A percentile compares a stretch with the other conserved stretches of the same genome.
These are phyloP conservation scores for Petrolisthes manimaculis DNA, from an alignment of 2,888 invertebrate species.

Conservation along the genomic window DNA sequence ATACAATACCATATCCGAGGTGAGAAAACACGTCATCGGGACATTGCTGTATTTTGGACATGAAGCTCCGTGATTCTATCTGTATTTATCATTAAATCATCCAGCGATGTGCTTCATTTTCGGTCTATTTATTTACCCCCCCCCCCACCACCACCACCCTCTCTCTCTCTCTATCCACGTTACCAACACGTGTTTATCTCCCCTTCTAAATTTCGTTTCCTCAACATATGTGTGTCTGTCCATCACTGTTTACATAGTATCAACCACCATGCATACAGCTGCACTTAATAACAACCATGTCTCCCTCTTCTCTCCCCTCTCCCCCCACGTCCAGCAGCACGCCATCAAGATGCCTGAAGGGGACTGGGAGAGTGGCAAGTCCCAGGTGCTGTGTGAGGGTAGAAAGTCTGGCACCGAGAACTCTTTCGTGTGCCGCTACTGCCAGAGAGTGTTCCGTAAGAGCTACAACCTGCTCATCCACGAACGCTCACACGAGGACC, in stretches of 20 bases:
- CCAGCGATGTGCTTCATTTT: too few relatives aligned
- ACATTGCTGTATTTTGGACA: too few relatives aligned
- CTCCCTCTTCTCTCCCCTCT: not conserved
- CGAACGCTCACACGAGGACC: slow-evolving; percentile 65
- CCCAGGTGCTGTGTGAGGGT: slow-evolving; percentile 63
- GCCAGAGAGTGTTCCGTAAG: slow-evolving; percentile 65
- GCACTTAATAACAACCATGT: not conserved
- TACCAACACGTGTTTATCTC: not conserved
- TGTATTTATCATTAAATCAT: too few relatives aligned
- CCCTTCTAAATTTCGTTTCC: not conserved
- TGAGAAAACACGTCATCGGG: too few relatives aligned
- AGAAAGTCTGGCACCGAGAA: slow-evolving; percentile 57
- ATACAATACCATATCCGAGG: too few relatives aligned
- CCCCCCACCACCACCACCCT: too few relatives aligned
- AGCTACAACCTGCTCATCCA: slow-evolving; percentile 65
- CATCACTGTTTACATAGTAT: not conserved
- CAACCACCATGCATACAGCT: not conserved
- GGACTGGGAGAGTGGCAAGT: slow-evolving; percentile 59
- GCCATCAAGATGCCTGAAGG: slow-evolving; percentile 65
- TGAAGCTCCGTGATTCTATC: too few relatives aligned
- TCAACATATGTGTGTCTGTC: not conserved
- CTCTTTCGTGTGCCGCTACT: slow-evolving; percentile 65
- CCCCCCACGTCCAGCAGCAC: slow-evolving; percentile 29
- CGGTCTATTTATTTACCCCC: too few relatives aligned
- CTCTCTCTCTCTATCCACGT: not conserved